Conservation (phyloP, 2,113 vertebrate genomes). For the Corythornis cristatus region DNA sequence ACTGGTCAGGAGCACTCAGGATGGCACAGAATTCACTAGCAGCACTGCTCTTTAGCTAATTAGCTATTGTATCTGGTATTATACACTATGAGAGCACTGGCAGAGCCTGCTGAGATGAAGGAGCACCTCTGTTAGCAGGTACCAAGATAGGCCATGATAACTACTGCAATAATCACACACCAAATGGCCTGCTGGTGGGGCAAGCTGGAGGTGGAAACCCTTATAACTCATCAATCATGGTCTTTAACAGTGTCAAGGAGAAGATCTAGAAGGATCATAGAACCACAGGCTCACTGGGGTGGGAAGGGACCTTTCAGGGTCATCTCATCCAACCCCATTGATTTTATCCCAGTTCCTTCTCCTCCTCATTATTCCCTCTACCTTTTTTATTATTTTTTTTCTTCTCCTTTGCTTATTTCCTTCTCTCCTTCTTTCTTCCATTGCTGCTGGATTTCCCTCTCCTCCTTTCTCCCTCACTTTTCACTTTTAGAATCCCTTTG, state of each 20-base stretch:
- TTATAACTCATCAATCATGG: background rate
- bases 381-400: too few relatives aligned
- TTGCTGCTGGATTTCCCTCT: background rate
- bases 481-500: background rate
- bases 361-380: background rate
- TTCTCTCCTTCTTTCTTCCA: background rate
- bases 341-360: background rate
- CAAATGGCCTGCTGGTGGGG: fast-evolving
- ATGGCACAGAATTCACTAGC: background rate
- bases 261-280: background rate
- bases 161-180: background rate
- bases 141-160: background rate
- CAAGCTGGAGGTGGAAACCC: background rate
- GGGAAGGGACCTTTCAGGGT: background rate
- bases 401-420: background rate
- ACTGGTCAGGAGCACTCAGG: background rate
- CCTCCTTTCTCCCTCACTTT: background rate
- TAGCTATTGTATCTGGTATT: fast-evolving
- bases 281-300: background rate
- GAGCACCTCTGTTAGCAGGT: background rate
- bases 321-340: background rate
- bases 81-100: background rate
- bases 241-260: background rate
- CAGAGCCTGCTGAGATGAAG: background rate
- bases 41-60: background rate